Base-by-base conservation (phyloP, 2,113 vertebrate species). In the Phylloscopus whistleri region DNA sequence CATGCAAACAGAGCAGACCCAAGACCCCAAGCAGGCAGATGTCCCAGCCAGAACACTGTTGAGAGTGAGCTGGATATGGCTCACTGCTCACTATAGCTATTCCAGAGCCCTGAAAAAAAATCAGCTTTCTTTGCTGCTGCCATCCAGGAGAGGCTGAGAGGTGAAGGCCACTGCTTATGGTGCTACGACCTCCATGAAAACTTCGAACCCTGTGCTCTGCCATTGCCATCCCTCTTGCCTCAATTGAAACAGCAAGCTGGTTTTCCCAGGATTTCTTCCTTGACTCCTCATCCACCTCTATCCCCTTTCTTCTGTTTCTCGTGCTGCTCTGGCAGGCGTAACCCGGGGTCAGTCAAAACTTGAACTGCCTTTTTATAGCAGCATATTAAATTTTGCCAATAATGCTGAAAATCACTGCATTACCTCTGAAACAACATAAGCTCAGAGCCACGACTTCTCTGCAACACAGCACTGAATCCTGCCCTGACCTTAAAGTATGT, bases 51-150 rank as follows among this genome's bases (percentile, higher is more conserved):
- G 62, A 58, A 60, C 19, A 39, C 5, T 67, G 49, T 22, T 69
- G 41, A 60, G 24, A 41, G 46, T 33, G 41, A 76, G 49, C 11
- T 85, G n/a, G n/a, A 15, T 58, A 21, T 46, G 59, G 37, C 31
- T 83, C 10, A 22, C 44, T 69, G 41, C n/a, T 83, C 31, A 53
- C 2, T 4, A 8, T 4, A 80, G 28, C 74, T 85, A 6, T 27
- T 95, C 66, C 67, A 93, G 55, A 66, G 39, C 20, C n/a, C 37
- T 37, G 41, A 85, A 58, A 73, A 73, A 72, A 78, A 88, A 55
- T 33, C 37, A 62, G 4, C 30, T 59, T 62, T 49, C 46, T 74
- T 84, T 77, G 62, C 67, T 49, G 20, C 39, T 76, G 28, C 41
- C 17, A 44, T 44, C 16, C 37, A 79, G 49, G 24, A 91, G 35